These are phyloP conservation scores for Paramormyrops kingsleyae DNA, from an alignment of 2,113 vertebrate genomes.

Conservation along the genomic window DNA sequence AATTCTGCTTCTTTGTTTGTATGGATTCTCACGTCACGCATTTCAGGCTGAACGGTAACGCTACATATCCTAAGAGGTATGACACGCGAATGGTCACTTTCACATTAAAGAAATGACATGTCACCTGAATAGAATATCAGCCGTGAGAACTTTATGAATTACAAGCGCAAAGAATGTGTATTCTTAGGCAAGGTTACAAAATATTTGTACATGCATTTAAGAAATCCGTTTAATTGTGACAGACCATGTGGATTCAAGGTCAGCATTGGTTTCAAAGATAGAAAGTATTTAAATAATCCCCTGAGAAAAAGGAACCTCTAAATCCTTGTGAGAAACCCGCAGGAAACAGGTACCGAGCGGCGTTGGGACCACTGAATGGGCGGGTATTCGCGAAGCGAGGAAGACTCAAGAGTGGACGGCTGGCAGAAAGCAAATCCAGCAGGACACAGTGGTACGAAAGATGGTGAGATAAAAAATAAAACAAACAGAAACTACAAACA, in stretches of 20 bases:
- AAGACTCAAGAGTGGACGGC: background rate
- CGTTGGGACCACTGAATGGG: background rate
- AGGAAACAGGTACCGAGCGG: background rate
- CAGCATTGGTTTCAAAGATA: constrained; percentile 35
- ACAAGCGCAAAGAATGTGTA: constrained; percentile 40
- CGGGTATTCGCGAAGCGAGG: background rate
- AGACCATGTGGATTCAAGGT: constrained; percentile 25
- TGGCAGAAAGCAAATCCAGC: background rate
- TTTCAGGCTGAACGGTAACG: background rate
- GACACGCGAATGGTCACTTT: background rate
- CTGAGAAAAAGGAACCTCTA: constrained; percentile 23
- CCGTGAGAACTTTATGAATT: constrained; percentile 1
- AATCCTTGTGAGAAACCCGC: constrained; percentile 18
- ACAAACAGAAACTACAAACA: background rate
- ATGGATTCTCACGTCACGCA: background rate
- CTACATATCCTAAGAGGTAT: background rate
- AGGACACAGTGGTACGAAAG: background rate
- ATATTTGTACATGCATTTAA: background rate
- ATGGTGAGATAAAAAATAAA: background rate
- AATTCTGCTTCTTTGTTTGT: background rate
- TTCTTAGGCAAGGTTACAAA: background rate
- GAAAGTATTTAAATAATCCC: constrained; percentile 28
- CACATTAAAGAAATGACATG: background rate
- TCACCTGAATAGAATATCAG: background rate
- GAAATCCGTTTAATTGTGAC: constrained; percentile 29